Percentiles rank a stretch among this genome's conserved stretches.
Evolutionary conservation across 2,113 vertebrate species (phyloP).

Genomic region (Dromaius novaehollandiae): DNA sequence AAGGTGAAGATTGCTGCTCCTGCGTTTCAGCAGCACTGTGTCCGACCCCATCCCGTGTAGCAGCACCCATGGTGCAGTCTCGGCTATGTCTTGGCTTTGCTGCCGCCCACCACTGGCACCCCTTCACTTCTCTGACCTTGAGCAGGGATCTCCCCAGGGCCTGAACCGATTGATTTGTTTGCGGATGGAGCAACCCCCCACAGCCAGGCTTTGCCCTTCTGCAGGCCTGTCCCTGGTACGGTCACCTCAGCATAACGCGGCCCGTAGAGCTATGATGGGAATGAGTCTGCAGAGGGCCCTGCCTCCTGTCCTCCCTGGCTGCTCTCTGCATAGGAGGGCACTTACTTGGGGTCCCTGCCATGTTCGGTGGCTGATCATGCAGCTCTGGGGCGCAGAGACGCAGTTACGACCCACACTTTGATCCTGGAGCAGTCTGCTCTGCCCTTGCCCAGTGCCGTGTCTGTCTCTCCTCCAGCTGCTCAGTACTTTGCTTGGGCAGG

Average conservation of each 20-base stretch:
- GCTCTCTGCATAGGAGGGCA: background rate
- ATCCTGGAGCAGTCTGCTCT: background rate
- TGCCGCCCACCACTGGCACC: background rate
- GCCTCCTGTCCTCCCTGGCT: background rate
- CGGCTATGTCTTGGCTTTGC: background rate
- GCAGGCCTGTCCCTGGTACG: background rate
- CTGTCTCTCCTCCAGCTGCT: background rate
- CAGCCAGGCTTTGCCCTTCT: background rate
- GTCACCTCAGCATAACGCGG: background rate
- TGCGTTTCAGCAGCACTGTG: too few relatives aligned
- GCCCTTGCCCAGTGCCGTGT: background rate
- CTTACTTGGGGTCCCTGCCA: background rate
- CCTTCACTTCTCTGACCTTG: fast-evolving
- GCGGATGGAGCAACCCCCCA: background rate
- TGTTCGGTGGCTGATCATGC: too few relatives aligned
- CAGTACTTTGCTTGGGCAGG: background rate
- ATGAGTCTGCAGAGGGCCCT: background rate
- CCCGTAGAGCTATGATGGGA: background rate
- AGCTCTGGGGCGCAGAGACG: background rate
- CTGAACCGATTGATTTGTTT: too few relatives aligned
- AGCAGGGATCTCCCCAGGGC: background rate
- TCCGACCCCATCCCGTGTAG: fast-evolving
- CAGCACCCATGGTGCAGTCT: fast-evolving
- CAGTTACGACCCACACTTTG: background rate
- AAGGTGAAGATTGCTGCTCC: background rate